Evolutionary conservation across 2,888 invertebrate species (phyloP), one percentile per base, ranked within the genome.

Genomic region (Muschampia plurimacula): DNA sequence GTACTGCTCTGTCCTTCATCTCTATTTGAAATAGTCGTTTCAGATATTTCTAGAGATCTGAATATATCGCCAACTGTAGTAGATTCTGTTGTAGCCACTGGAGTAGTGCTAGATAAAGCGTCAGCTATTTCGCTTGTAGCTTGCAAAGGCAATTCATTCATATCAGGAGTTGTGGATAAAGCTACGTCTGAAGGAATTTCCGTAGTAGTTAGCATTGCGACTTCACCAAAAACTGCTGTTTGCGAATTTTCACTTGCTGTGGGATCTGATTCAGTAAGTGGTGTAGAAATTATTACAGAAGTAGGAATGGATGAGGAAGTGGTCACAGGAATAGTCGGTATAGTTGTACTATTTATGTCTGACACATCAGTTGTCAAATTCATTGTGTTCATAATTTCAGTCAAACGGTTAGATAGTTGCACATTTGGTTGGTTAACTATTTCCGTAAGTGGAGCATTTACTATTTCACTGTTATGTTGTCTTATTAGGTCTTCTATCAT

Each of bases 401-500:
- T 86, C 79, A 93, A 85, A 75, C 92, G 87, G 77, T 84, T 82
- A 52, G 92, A 92, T 67, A 93, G 81, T 72, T 86, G 86, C 12
- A 88, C 76, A 77, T 86, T 86, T 44, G 87, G 80, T 76, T 86
- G 83, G 75, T 78, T 84, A 39, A 88, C 80, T 71, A 87, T 77
- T 73, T 91, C 90, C 77, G 83, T 85, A 76, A 93, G 79, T 62
- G 89, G 84, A 69, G 85, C 86, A 76, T 89, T 92, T 52, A 86
- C 87, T 77, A 94, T 81, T 83, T 94, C 94, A 69, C 86, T 84
- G 78, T 95, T 91, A 76, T 95, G 94, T 78, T 90, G 87, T 79
- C 86, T 84, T 79, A 95, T 89, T 60, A 95, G 81, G 74, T 94
- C 90, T 88, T 95, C 94, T 71, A 95, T 95, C 90, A 94, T 93